Base-by-base conservation (phyloP, 1,140 invertebrate genomes). In the Cotesia chilonis region DNA sequence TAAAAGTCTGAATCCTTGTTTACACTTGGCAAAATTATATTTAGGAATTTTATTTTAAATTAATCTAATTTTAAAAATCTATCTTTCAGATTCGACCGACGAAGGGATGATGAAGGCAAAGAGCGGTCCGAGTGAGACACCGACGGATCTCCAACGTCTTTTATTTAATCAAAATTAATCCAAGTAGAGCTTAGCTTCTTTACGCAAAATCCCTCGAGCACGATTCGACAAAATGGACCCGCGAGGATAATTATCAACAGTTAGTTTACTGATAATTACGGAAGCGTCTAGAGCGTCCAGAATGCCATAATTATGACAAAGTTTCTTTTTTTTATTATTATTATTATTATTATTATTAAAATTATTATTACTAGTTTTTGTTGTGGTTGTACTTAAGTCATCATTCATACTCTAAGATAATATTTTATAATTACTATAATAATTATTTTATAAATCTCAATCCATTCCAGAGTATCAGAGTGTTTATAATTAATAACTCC, bases 241-340 rank as follows among this genome's bases (percentile, higher is more conserved):
- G 35, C 61, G 37, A 10, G 35, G 14, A 47, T 47, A 12, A n/a
- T 12, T n/a, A 55, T 55, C 17, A 17, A 55, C 5, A 14, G 5
- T 55, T 55, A 14, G 12, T 55, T 55, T 14, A 17, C 54, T 55
- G 54, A 17, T 55, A 55, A 28, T 28, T 28, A 17, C 54, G 12
- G 17, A 66, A 66, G 41, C 41, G 38, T 52, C 41, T 28, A 79
- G 81, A 85, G 80, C 70, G 79, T 83, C 78, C 82, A 75, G 81
- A 86, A 85, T 87, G 85, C 85, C 85, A 87, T 87, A 87, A 85
- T 84, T 84, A 86, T 86, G 84, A 87, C 83, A 83, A 86, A 85
- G 79, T 81, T 85, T 78, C 83, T 68, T 55, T 37, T 55, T 55
- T 55, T 35, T 28, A 7, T 60, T 7, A 7, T 41, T 47, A 9